These are phyloP conservation scores for Hyperopisus bebe DNA, from an alignment of 2,113 vertebrate genomes.

Conservation along the genomic window DNA sequence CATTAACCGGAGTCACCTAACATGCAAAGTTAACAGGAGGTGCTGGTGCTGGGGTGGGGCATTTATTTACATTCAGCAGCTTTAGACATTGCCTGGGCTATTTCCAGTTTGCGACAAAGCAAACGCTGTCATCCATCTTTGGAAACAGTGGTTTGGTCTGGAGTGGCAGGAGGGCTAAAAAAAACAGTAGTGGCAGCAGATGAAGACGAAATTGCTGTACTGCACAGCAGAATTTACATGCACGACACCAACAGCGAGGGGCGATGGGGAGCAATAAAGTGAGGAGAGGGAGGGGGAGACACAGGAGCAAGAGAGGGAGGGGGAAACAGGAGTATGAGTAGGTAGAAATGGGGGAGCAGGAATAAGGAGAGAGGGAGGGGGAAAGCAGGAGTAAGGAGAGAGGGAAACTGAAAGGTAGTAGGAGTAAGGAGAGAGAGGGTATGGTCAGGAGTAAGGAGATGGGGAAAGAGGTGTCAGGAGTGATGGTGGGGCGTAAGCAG, in stretches of 20 bases:
- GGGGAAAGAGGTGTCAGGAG: too few relatives aligned
- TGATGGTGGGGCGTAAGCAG: neutral
- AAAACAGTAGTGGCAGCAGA: neutral
- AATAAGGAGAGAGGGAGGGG: too few relatives aligned
- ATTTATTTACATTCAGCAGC: slow-evolving; percentile 14
- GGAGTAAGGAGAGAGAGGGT: neutral
- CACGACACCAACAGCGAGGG: neutral
- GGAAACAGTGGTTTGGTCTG: slow-evolving; percentile 4
- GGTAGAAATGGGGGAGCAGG: neutral
- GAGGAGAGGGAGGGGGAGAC: neutral
- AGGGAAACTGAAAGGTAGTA: neutral
- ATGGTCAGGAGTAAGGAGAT: neutral
- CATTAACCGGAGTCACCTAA: neutral
- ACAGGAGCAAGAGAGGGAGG: neutral
- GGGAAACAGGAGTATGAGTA: neutral
- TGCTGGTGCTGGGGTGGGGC: neutral
- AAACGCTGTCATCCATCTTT: slow-evolving; percentile 11
- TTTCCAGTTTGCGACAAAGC: neutral
- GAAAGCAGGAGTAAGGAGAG: neutral
- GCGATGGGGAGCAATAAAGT: neutral
- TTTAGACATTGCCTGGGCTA: neutral
- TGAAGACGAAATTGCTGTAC: neutral
- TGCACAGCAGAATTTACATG: neutral
- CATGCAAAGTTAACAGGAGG: slow-evolving; percentile 24
- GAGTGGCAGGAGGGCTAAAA: neutral